A percentile compares a stretch with the other conserved stretches of the same genome.
These are phyloP conservation scores for Scaptomyza polygonia DNA, from an alignment of 2,888 invertebrate genomes.

Conservation along the genomic window DNA sequence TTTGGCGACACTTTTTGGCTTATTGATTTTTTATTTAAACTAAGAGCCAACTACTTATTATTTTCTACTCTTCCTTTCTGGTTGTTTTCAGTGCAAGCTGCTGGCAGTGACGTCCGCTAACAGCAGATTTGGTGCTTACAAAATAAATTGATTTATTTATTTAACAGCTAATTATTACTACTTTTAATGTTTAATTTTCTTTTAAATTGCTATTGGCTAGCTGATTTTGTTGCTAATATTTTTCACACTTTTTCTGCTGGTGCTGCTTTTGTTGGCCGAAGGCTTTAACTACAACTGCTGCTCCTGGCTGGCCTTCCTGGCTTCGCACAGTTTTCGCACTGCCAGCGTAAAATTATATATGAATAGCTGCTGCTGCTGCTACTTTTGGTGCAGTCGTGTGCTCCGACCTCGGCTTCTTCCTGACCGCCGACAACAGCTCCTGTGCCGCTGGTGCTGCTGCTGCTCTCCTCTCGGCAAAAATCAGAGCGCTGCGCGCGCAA, in stretches of 20 bases:
- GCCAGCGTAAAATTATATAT: slow-evolving; percentile 24
- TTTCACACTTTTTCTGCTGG: slow-evolving; percentile 10
- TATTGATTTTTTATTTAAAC: slow-evolving; percentile 53
- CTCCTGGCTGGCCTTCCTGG: slow-evolving; percentile 45
- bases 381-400: slow-evolving; percentile 27
- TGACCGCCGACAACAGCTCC: slow-evolving; percentile 76
- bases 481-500: slow-evolving; percentile 81
- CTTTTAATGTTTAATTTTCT: slow-evolving; percentile 2
- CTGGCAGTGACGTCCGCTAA: background rate
- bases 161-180: slow-evolving; percentile 22
- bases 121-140: slow-evolving; percentile 6
- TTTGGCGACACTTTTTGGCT: slow-evolving; percentile 30
- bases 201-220: slow-evolving; percentile 2
- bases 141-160: slow-evolving; percentile 5
- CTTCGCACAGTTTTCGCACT: slow-evolving; percentile 59
- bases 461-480: slow-evolving; percentile 59
- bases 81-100: slow-evolving; percentile 34
- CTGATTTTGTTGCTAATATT: slow-evolving; percentile 3
- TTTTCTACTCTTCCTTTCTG: background rate
- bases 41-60: slow-evolving; percentile 2
- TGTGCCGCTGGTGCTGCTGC: slow-evolving; percentile 14
- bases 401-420: slow-evolving; percentile 51
- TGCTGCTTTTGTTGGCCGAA: slow-evolving; percentile 23
- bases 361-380: slow-evolving; percentile 17
- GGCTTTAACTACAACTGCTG: slow-evolving; percentile 24